Percentiles rank a stretch among this genome's conserved stretches.
Evolutionary conservation across 2,797 vertebrate species (phyloP).

Genomic region (Phrynocephalus guinanensis): DNA sequence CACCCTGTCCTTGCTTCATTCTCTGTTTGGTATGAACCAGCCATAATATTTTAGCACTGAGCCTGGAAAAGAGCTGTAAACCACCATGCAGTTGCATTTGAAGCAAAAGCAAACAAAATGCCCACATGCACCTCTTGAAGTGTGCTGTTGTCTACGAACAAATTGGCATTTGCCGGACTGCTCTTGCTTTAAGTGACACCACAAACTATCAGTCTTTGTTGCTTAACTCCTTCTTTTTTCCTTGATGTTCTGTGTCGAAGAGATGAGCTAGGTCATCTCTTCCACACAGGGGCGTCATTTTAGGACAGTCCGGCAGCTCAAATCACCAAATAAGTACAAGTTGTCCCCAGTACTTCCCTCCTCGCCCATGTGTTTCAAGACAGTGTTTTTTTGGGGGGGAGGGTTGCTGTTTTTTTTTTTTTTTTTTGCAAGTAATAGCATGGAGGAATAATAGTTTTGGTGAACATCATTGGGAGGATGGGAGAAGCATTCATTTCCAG

Average conservation of each 20-base stretch:
- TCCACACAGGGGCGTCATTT: not conserved
- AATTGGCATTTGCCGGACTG: constrained; percentile 18
- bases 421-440: not conserved
- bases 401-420: not conserved
- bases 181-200: constrained; percentile 18
- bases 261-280: not conserved
- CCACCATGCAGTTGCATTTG: not conserved
- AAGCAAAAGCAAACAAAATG: not conserved
- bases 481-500: not conserved
- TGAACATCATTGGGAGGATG: not conserved
- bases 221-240: constrained; percentile 7
- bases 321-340: no score
- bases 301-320: not conserved
- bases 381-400: not conserved
- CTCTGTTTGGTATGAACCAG: not conserved
- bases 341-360: not conserved
- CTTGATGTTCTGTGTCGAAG: not conserved
- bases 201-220: constrained; percentile 1
- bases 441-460: not conserved
- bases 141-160: constrained; percentile 33
- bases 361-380: not conserved
- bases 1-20: not conserved
- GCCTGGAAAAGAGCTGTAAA: no score
- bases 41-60: not conserved
- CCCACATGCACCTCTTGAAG: constrained; percentile 15